phyloP scores from a whole-genome alignment of 1,140 invertebrate species.

The Whitmania pigra region DNA sequence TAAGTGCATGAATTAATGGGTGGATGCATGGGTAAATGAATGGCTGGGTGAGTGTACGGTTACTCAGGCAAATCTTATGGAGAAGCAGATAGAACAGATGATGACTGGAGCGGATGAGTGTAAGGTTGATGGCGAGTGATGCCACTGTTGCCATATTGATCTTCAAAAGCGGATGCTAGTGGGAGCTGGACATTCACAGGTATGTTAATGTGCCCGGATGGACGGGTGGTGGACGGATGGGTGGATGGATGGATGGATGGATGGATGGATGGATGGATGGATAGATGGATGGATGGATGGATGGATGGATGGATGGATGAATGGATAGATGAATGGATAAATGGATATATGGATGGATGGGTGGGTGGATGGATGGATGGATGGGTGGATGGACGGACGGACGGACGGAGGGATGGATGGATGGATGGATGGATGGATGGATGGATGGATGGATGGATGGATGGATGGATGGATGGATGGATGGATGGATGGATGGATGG shows the following conservation, averaged over 20 bases:
- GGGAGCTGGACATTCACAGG: no score
- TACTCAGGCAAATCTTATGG: not conserved
- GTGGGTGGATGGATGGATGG: not conserved
- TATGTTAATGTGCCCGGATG: no score
- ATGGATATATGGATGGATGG: slow-evolving; percentile 6
- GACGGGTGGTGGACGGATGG: no score
- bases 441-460: not conserved
- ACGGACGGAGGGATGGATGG: not conserved
- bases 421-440: slow-evolving; percentile 6
- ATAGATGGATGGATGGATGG: not conserved
- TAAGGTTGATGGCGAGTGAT: no score
- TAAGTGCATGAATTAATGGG: not conserved
- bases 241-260: not conserved
- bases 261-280: not conserved
- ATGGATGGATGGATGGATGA: slow-evolving; percentile 6
- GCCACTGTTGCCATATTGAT: no score
- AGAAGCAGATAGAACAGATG: no score
- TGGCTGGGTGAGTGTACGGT: not conserved
- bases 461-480: no score
- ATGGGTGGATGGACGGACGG: not conserved
- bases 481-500: no score
- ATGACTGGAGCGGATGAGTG: no score
- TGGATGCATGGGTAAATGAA: not conserved
- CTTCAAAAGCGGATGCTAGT: no score
- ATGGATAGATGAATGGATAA: slow-evolving; percentile 5